Evolutionary conservation across 2,113 vertebrate genomes (phyloP), one percentile per base, ranked within the genome.

Genomic region (Pionites leucogaster): DNA sequence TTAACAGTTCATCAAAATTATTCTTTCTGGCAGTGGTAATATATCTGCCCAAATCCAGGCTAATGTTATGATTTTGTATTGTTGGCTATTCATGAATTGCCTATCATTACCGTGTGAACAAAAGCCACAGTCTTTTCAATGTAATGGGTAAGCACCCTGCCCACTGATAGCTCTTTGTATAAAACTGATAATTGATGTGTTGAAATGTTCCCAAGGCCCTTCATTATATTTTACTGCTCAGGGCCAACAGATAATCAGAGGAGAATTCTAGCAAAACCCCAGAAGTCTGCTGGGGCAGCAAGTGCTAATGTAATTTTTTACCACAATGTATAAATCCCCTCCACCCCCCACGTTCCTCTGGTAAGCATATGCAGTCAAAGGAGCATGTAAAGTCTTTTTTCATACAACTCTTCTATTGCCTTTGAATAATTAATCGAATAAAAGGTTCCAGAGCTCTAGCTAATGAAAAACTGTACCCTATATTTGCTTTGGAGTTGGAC

Each of bases 1-100:
- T 76, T 16, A 88, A 42, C 94, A 95, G 92, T 37, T 97, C 95
- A 80, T 92, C 96, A 96, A 70, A 93, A 87, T 87, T 18, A 93
- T 96, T 88, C 95, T 50, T 91, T 96, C 88, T 96, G 96, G 93
- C 96, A 94, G 77, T 20, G 77, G 80, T 35, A 27, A 92, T 29
- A 49, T 57, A 79, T 85, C 88, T 96, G 83, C 77, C 74, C 77
- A 70, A 67, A 25, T 82, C 80, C 62, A 59, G 76, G 80, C 80
- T 31, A 49, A 18, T 76, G 86, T 88, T 96, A 79, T 89, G 52
- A 72, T 31, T 94, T 67, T 74, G 83, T 42, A 69, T 89, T 87
- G 93, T 89, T 76, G 95, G 57, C 74, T 74, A 17, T 33, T 86
- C 6, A 10, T 74, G 88, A 95, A 93, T 64, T 75, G 90, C 79